Evolutionary conservation across 2,888 invertebrate genomes (phyloP), one percentile per base, ranked within the genome.

Genomic region (Aspidiotus rigidus): DNA sequence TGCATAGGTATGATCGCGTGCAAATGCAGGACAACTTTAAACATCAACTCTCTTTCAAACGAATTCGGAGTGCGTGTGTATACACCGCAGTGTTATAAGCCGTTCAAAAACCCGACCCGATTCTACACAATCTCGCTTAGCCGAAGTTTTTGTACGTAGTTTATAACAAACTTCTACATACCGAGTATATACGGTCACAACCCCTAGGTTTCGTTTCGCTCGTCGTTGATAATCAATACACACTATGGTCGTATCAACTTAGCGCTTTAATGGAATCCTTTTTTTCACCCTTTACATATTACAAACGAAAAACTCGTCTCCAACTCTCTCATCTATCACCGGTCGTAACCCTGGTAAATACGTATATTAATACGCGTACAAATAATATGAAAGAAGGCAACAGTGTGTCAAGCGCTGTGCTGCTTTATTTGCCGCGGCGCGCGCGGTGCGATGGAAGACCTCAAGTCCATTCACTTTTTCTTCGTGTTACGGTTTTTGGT

Each of bases 201-300:
- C 66, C 66, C 66, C 66, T 66, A 59, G 66, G 57, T 66, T 66
- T 66, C 57, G 66, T 66, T 66, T 66, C 66, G 66, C 66, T 66
- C 66, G 66, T 66, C 59, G 66, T 66, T 66, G 66, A 66, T 66
- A 66, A 66, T 66, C 66, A 66, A 66, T 66, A 66, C 66, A 28
- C 28, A 28, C 57, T 59, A 44, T 42, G 66, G 57, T 59, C 57
- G 57, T 59, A 59, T 66, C 57, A 66, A 57, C 59, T 66, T 66
- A 57, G 66, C 66, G 66, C 66, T 66, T 66, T 66, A 66, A 66
- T 66, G 66, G 66, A 66, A 66, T 66, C 66, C 66, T 66, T 66
- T 64, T 64, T 66, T 56, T 59, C 66, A 66, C 66, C 66, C 57
- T 62, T 66, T 66, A 57, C 66, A 44, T 66, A 59, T 66, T 66